These are phyloP conservation scores for Cyprinodon variegatus DNA, from an alignment of 2,113 vertebrate genomes.

Conservation along the genomic window DNA sequence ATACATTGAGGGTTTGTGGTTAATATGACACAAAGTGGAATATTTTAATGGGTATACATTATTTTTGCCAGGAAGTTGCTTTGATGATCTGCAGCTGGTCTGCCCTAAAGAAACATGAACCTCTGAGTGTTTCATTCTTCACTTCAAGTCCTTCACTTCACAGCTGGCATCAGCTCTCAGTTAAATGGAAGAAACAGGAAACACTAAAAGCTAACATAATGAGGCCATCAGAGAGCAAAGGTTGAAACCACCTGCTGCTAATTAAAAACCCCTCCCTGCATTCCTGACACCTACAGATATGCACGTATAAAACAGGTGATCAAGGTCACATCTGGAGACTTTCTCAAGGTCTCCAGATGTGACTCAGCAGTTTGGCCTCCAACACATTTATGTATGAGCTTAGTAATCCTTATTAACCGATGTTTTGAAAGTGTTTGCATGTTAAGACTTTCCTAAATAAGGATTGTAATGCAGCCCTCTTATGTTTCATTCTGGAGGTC, in stretches of 20 bases:
- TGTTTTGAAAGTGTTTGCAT: not conserved
- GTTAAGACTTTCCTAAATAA: not conserved
- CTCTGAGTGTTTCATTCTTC: not conserved
- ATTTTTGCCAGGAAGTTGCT: not conserved
- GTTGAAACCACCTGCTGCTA: constrained; percentile 4
- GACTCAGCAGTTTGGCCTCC: not conserved
- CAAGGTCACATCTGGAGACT: not conserved
- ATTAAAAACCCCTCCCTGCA: constrained; percentile 3
- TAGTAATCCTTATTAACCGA: not conserved
- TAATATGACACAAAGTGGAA: too few species aligned
- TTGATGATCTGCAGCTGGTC: not conserved
- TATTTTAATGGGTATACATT: not conserved
- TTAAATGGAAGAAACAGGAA: not conserved
- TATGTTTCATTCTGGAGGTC: not conserved
- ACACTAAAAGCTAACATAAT: not conserved
- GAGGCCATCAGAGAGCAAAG: not conserved
- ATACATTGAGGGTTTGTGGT: too few species aligned
- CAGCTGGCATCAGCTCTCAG: not conserved
- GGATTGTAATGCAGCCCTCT: not conserved
- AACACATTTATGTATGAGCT: not conserved
- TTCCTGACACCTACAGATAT: not conserved
- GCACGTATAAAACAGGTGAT: constrained; percentile 7
- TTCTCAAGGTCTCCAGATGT: not conserved
- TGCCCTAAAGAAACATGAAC: not conserved
- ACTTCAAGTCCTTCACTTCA: not conserved